Evolutionary conservation across 1,140 invertebrate genomes (phyloP), one percentile per base, ranked within the genome.

Genomic region (Heliconius nattereri): DNA sequence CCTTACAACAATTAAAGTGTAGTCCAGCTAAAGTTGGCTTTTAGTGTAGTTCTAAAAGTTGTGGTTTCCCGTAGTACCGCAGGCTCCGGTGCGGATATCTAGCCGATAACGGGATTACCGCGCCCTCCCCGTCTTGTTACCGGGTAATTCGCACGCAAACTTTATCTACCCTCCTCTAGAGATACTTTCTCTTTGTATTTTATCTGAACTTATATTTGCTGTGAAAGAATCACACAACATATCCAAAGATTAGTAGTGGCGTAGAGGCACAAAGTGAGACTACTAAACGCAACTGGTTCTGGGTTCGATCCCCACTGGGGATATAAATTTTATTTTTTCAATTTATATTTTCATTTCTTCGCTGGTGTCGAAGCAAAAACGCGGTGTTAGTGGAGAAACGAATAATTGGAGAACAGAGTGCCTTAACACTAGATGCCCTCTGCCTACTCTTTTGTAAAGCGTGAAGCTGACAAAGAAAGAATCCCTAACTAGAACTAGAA

Each of bases 51-150:
- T 85, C 82, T 85, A 86, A 85, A 88, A 88, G 85, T 88, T 88
- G 85, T 84, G 86, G 82, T 83, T 84, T 66, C 84, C 73, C 76
- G 78, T 13, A 45, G 40, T 83, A 81, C 84, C 70, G 77, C 83
- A 80, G 79, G 75, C 82, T 83, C 76, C 78, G 76, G 79, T 81
- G 81, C 81, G 88, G 86, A 90, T 90, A 90, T 89, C 85, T 87
- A 85, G 76, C 85, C 90, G 90, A 91, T 93, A 93, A 93, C 90
- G 88, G 87, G 90, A 93, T 93, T 92, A 93, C 84, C 83, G 85
- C 86, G 84, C 88, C 87, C 90, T 87, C 86, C 11, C 84, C 84
- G 85, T 84, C 86, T 87, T 88, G 87, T 90, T 89, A 86, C 87
- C 86, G 85, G 81, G 85, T 89, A 91, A 91, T 93, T 92, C 85